A percentile compares a stretch with the other conserved stretches of the same genome.
Conservation (phyloP, 2,797 vertebrate species). For the Clarias platycephalus region DNA sequence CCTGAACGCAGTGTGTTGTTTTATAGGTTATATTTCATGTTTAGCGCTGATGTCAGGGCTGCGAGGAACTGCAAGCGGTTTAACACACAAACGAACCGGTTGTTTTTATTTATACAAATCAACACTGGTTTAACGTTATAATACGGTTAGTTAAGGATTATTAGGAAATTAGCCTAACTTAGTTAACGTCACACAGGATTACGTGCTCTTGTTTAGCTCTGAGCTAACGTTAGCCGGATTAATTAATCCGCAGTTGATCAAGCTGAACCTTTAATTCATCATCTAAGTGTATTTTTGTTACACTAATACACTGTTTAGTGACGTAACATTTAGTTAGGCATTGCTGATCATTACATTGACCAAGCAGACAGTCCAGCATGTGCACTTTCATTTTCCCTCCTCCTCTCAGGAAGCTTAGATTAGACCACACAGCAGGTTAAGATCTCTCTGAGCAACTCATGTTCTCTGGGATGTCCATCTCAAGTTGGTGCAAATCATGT, state of each 20-base stretch:
- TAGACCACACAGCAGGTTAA: background rate
- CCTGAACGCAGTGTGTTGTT: background rate
- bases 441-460: background rate
- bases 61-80: background rate
- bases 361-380: background rate
- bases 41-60: background rate
- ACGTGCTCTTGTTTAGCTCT: background rate
- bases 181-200: background rate
- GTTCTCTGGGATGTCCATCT: background rate
- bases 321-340: background rate
- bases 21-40: background rate
- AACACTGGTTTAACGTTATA: too few species aligned
- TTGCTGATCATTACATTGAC: background rate
- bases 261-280: background rate
- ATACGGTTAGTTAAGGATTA: background rate
- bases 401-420: background rate
- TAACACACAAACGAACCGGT: too few species aligned
- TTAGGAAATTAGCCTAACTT: background rate
- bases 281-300: background rate
- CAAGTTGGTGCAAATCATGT: background rate
- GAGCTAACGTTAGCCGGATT: constrained; percentile 2
- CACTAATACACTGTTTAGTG: background rate
- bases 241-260: background rate
- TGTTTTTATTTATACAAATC: too few species aligned
- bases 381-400: background rate